Conservation (phyloP, 2,113 vertebrate species). For the Tonatia bakeri region DNA sequence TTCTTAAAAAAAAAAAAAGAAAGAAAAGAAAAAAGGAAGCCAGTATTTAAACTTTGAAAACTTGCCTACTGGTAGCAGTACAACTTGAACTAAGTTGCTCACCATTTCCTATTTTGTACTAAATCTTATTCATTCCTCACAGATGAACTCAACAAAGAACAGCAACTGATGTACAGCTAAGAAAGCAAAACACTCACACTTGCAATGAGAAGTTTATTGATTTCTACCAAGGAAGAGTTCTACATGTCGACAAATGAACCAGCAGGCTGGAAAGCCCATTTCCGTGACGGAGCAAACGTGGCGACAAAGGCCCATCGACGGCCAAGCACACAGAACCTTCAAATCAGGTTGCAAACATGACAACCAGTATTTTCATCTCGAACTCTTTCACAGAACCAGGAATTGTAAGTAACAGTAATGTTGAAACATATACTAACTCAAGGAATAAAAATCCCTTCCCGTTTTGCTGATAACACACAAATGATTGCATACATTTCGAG, state of each 20-base stretch:
- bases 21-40: not conserved
- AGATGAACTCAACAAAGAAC: not conserved
- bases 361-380: not conserved
- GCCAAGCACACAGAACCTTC: not conserved
- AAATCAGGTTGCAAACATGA: not conserved
- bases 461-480: not conserved
- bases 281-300: not conserved
- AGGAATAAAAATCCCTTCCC: not conserved
- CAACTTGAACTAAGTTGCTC: not conserved
- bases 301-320: not conserved
- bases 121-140: not conserved
- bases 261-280: not conserved
- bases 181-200: slow-evolving; percentile 58
- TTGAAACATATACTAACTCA: not conserved
- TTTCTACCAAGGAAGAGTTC: not conserved
- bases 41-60: not conserved
- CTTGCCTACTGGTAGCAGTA: not conserved
- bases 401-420: not conserved
- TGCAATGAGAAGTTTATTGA: slow-evolving; percentile 74
- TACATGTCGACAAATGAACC: not conserved
- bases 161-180: not conserved
- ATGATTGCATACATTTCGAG: not conserved
- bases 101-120: not conserved
- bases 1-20: not conserved
- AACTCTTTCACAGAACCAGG: not conserved